phyloP scores from a whole-genome alignment of 2,888 invertebrate species.

The Apamea anceps region DNA sequence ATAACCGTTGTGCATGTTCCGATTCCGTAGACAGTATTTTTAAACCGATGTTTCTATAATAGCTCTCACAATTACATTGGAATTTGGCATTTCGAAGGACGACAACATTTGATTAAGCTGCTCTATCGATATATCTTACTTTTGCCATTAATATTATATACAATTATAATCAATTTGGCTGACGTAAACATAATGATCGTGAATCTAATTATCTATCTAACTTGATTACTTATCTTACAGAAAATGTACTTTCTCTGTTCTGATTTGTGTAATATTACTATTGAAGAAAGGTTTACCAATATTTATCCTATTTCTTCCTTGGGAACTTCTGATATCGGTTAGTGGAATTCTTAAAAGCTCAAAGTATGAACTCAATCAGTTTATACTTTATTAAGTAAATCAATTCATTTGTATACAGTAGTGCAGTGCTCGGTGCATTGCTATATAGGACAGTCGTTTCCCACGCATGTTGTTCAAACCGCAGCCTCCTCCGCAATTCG shows the following conservation, averaged over 20 bases:
- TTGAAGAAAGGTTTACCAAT: background rate
- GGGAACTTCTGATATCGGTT: slow-evolving; percentile 3
- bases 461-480: slow-evolving; percentile 81
- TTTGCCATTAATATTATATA: slow-evolving; percentile 62
- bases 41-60: slow-evolving; percentile 63
- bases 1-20: slow-evolving; percentile 51
- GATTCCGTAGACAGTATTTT: slow-evolving; percentile 57
- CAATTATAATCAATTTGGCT: slow-evolving; percentile 63
- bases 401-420: slow-evolving; percentile 57
- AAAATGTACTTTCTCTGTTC: slow-evolving; percentile 33
- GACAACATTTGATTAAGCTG: slow-evolving; percentile 70
- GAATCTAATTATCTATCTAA: slow-evolving; percentile 48
- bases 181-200: slow-evolving; percentile 56
- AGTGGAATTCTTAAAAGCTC: background rate
- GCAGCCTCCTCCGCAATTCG: slow-evolving; percentile 77
- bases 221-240: slow-evolving; percentile 29
- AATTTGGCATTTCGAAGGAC: slow-evolving; percentile 73
- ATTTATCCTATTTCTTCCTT: background rate
- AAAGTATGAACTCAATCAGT: background rate
- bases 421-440: slow-evolving; percentile 67
- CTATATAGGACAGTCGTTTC: slow-evolving; percentile 79
- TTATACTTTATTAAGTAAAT: slow-evolving; percentile 38
- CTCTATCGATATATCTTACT: slow-evolving; percentile 65
- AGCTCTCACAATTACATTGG: slow-evolving; percentile 74
- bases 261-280: slow-evolving; percentile 11